Base-by-base conservation (phyloP, 2,888 invertebrate genomes). In the Xestoiulus laeticollis region DNA sequence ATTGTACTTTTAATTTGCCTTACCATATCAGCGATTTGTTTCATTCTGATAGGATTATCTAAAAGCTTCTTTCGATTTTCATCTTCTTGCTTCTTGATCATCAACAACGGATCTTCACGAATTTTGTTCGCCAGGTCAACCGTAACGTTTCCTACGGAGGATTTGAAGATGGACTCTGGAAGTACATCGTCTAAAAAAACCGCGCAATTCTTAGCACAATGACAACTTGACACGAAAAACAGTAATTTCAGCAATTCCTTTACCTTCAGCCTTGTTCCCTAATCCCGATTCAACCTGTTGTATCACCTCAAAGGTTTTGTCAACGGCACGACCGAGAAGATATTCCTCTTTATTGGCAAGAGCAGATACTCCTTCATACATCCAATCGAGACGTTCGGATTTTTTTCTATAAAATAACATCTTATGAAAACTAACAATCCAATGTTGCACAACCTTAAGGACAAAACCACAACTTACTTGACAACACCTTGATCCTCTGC, bases 21-120 rank as follows among this genome's bases (percentile, higher is more conserved):
- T 89, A 98, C 94, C 90, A 97, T 93, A 91, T 96, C 95, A 90
- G 97, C 95, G 0, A 99, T 93, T 91, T 96, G 95, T 90, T 97
- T 97, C 90, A 99, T 93, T 92, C 97, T 97, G 0, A 98, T 94
- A 0, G 98, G 98, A 93, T 99, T 99, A 90, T 97, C 96, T 4
- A 99, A 92, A 53, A 99, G 93, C 88, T 96, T 95, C 88, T 95
- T 95, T 78, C 96, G 93, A 0, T 96, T 96, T 91, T 98, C 98
- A 91, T 97, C 95, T 92, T 98, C 98, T 88, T 96, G 94, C 91
- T 97, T 96, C 90, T 96, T 96, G 10, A 99, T 98, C 3, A 96
- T 94, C 91, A 97, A 95, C 68, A 99, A 92, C 0, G 99, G 99
- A 93, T 99, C 99, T 92, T 99, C 98, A 91, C 98, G 94, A 89